Base-by-base conservation (phyloP, 2,888 invertebrate genomes). In the Aspidiotus destructor region DNA sequence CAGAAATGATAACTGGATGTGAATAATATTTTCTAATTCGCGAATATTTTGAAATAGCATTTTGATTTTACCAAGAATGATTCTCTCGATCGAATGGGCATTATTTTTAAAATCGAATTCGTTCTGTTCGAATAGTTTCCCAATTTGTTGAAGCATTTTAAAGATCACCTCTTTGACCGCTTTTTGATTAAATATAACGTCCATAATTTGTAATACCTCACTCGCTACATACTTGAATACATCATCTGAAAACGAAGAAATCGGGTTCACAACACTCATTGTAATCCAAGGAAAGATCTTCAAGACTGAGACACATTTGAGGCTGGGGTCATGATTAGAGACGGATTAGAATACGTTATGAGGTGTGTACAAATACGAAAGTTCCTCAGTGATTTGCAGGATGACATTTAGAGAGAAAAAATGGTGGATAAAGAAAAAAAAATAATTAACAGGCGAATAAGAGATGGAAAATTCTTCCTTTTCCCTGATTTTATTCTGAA, bases 121-220 rank as follows among this genome's bases (percentile, higher is more conserved):
- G 8, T 15, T 40, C 5, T 17, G 44, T 44, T 65, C 65, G 10
- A 65, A 57, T 16, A 58, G 28, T n/a, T 42, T 44, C 5, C 42
- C 57, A 16, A 65, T 44, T 10, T 7, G 42, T 9, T 44, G 48
- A 8, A 65, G 13, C 1, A 17, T 15, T 15, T 58, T 57, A 7
- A 65, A 65, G 10, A 57, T 65, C 17, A 65, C 40, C 42, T 65
- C 65, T 65, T 44, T 57, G 9, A 58, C 65, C 9, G 41, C 28
- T 5, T 41, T 28, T 6, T 17, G 17, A 7, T 58, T 57, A 1
- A 65, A 16, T 48, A 65, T n/a, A 28, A 65, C 42, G 7, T 65
- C 44, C 16, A 17, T 48, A 28, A 65, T 65, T 57, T 40, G 10
- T 8, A 65, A 7, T 9, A 65, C 42, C 8, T 57, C 57, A 16